Base-by-base conservation (phyloP, 2,888 invertebrate genomes). In the Esperia sulphurella region DNA sequence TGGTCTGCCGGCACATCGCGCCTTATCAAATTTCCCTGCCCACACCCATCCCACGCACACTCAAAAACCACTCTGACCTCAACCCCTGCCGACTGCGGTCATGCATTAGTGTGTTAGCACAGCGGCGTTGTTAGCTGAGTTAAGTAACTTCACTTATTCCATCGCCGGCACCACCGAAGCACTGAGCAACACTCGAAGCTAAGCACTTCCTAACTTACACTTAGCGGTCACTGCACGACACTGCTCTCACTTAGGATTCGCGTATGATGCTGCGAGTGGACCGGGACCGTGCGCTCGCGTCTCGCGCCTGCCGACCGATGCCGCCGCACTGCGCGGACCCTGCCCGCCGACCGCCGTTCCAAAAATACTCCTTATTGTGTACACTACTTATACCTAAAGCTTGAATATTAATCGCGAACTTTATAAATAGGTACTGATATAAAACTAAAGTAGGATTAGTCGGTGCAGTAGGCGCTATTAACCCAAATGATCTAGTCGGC, bases 21-120 rank as follows among this genome's bases (percentile, higher is more conserved):
- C 77, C 85, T 89, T 89, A 89, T 89, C 88, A 86, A 88, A 88
- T 89, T 89, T 88, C 88, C 71, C 83, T 74, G 69, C 87, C 85
- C 81, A 83, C 83, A 71, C 72, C 66, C 72, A 60, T 41, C 65
- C 61, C 65, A 65, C 79, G 79, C 81, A 80, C 82, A 65, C 66
- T 55, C 58, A 48, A 54, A 53, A 53, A 48, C 61, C 66, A 64
- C 58, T 62, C 60, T 52, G 47, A 52, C 44, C 67, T 58, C 63
- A 54, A 57, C 58, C 63, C 58, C 55, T 58, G 57, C 52, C 45
- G 53, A 45, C 51, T 14, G 56, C 50, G 35, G 35, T 66, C 85
- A 83, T 86, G 85, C 84, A 75, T 87, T 88, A 88, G 85, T 87
- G 64, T 75, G 83, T 86, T 86, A 87, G 85, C 83, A 83, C 81